Base-by-base conservation (phyloP, 2,888 invertebrate species). In the Salticus scenicus region DNA sequence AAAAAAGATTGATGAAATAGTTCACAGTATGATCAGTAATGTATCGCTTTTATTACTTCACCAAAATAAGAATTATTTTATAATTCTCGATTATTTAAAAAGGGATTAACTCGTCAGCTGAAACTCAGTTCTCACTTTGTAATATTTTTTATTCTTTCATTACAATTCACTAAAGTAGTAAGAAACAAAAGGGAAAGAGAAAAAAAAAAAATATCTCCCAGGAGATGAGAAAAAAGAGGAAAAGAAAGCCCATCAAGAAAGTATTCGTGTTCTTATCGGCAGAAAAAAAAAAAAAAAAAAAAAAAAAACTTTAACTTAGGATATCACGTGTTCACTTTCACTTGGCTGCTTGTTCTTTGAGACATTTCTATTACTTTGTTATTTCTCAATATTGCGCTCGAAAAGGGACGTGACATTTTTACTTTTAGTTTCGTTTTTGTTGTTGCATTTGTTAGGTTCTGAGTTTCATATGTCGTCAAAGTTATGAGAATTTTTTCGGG, bases 361-460 rank as follows among this genome's bases (percentile, higher is more conserved):
- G 17, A 47, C 47, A 47, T 17, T 47, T 47, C 47, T 47, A 47
- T 47, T 47, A 47, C 47, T 47, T 47, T 47, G 47, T 47, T n/a
- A 10, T 47, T n/a, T 47, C 10, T 5, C 4, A 37, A 10, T 4
- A 37, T 7, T 37, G 37, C 37, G 4, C 7, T 37, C 10, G 37
- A 12, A 0, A 42, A 41, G 42, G 41, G 8, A 12, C 31, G 42
- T n/a, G n/a, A 8, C 27, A 28, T 27, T 41, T 37, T 28, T 24
- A 42, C 41, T 70, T 70, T 42, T 42, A 70, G 70, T 70, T 70
- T 70, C 70, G 70, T 42, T 70, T 70, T 70, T 41, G 27, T 4
- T 27, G 12, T 47, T 47, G 4, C 37, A 37, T 37, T 37, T 14
- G 47, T 47, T 47, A 47, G 10, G 37, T 7, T 4, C 10, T 7